Conservation (phyloP, 2,113 vertebrate species). For the Ardeotis arabs region DNA sequence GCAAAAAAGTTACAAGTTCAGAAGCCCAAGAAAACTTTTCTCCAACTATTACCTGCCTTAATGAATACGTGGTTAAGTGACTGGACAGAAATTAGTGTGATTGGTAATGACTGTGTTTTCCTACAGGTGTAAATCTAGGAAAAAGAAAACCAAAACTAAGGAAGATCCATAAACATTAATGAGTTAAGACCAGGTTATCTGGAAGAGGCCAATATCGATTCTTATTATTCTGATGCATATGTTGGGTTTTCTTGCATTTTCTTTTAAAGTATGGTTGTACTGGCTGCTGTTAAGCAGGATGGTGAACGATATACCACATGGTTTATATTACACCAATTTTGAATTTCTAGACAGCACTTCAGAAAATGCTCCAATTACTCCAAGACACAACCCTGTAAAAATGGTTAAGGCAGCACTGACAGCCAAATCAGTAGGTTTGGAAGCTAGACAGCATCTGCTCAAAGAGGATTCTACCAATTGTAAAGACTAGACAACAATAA, state of each 20-base stretch:
- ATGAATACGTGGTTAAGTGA: not conserved
- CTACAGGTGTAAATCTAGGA: not conserved
- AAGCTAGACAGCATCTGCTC: not conserved
- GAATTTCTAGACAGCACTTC: not conserved
- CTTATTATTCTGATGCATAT: too few species aligned
- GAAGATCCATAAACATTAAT: not conserved
- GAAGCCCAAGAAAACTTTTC: not conserved
- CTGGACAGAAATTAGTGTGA: not conserved
- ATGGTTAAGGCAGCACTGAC: not conserved
- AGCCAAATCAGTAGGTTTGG: not conserved
- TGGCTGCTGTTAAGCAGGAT: not conserved
- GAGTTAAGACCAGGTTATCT: not conserved
- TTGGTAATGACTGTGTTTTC: not conserved
- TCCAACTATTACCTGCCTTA: not conserved
- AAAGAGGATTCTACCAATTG: not conserved
- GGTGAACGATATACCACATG: accelerated
- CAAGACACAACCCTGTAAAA: not conserved
- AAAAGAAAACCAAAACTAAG: not conserved
- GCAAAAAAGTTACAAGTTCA: not conserved
- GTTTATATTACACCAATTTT: not conserved
- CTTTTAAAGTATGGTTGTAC: not conserved
- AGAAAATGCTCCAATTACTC: not conserved
- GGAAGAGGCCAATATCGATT: not conserved
- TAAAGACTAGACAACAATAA: not conserved
- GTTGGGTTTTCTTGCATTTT: not conserved